These are phyloP conservation scores for Parnassius orleans DNA, from an alignment of 2,888 invertebrate species.

Conservation along the genomic window DNA sequence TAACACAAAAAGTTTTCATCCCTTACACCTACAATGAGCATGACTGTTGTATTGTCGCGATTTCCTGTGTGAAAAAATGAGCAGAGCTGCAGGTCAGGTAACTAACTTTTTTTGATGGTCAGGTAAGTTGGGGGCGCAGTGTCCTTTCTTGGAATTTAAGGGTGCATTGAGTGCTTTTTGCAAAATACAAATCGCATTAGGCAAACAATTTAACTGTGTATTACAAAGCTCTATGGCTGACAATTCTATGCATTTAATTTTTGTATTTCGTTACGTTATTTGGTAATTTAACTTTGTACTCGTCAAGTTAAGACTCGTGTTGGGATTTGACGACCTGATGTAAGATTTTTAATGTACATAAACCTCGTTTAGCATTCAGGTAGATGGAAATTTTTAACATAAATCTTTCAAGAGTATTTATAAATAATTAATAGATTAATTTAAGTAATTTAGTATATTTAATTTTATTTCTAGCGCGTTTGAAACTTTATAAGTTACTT, in stretches of 20 bases:
- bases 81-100: constrained; percentile 59
- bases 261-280: constrained; percentile 1
- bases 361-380: not conserved
- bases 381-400: not conserved
- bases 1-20: constrained; percentile 29
- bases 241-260: constrained; percentile 27
- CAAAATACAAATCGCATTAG: constrained; percentile 35
- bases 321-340: constrained; percentile 6
- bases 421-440: too few relatives aligned
- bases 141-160: constrained; percentile 52
- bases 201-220: constrained; percentile 28
- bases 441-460: too few relatives aligned
- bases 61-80: constrained; percentile 61
- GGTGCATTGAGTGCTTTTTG: constrained; percentile 39
- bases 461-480: too few relatives aligned
- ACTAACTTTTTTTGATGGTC: constrained; percentile 53
- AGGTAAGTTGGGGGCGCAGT: constrained; percentile 46
- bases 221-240: constrained; percentile 38
- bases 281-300: constrained; percentile 30
- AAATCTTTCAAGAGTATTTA: not conserved
- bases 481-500: too few relatives aligned
- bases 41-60: constrained; percentile 65
- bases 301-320: constrained; percentile 33
- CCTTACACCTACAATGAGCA: constrained; percentile 44
- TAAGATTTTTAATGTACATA: not conserved